These are phyloP conservation scores for Emberiza fucata DNA, from an alignment of 2,113 vertebrate species.

Conservation along the genomic window DNA sequence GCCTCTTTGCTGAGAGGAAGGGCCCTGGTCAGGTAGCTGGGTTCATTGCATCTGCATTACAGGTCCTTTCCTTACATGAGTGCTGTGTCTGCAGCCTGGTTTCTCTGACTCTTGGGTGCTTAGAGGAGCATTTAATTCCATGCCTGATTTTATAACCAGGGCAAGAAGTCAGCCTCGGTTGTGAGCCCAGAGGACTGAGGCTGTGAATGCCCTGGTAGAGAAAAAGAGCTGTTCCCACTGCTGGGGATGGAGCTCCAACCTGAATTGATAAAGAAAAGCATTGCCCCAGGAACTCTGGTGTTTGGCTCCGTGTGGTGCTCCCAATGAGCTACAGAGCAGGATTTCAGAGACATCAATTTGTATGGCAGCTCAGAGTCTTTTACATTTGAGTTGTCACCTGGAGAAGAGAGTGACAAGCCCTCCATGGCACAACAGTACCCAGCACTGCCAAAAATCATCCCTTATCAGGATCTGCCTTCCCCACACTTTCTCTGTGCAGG, in stretches of 20 bases:
- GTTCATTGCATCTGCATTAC: background rate
- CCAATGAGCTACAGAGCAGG: fast-evolving
- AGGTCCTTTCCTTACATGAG: background rate
- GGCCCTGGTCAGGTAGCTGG: background rate
- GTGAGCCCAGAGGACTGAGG: background rate
- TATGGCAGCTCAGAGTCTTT: background rate
- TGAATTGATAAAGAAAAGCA: background rate
- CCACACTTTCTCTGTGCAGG: background rate
- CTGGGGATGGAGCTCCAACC: background rate
- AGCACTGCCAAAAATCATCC: background rate
- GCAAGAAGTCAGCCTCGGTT: background rate
- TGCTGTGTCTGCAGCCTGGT: background rate
- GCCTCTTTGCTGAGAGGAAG: background rate
- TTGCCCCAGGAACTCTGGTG: background rate
- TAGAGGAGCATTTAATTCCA: background rate
- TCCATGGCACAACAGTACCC: background rate
- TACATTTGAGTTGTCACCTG: background rate
- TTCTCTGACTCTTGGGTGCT: background rate
- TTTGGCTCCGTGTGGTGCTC: fast-evolving
- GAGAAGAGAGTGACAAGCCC: background rate
- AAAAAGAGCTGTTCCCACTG: background rate
- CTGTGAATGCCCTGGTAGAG: background rate
- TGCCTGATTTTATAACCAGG: background rate
- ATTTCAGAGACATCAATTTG: background rate
- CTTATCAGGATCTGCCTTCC: constrained; percentile 27